Percentiles rank a stretch among this genome's conserved stretches.
phyloP scores from a whole-genome alignment of 2,113 vertebrate genomes.

The Echinops telfairi region DNA sequence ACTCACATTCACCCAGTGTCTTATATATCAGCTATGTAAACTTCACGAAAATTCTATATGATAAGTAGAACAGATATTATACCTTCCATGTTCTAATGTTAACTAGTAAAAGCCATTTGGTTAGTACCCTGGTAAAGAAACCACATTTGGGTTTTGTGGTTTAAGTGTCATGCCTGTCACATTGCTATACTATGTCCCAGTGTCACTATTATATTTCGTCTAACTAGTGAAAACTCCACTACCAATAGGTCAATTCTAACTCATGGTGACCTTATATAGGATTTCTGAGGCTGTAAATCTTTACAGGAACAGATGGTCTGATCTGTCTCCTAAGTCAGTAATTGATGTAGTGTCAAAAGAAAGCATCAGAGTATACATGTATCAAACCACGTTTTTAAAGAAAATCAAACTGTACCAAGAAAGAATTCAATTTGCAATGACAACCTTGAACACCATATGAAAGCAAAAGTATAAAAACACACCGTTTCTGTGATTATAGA shows the following conservation, averaged over 20 bases:
- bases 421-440: constrained; percentile 48
- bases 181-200: background rate
- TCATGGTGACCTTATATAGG: too few relatives aligned
- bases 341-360: background rate
- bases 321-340: too few relatives aligned
- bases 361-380: background rate
- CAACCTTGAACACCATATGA: background rate
- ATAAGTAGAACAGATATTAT: constrained; percentile 3
- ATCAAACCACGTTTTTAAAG: constrained; percentile 31
- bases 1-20: background rate
- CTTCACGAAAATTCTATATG: constrained; percentile 9
- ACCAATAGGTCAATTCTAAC: too few relatives aligned
- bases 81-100: background rate
- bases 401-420: constrained; percentile 21
- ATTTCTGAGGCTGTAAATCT: too few relatives aligned
- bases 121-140: constrained; percentile 37
- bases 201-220: constrained; percentile 7
- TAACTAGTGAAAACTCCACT: background rate
- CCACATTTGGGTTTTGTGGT: background rate
- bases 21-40: constrained; percentile 32
- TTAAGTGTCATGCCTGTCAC: constrained; percentile 18
- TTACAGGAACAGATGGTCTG: too few relatives aligned
- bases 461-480: background rate
- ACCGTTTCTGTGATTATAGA: constrained; percentile 16
- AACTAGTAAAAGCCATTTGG: background rate